Evolutionary conservation across 2,888 invertebrate genomes (phyloP), one percentile per base, ranked within the genome.

Genomic region (Ceriagrion tenellum): DNA sequence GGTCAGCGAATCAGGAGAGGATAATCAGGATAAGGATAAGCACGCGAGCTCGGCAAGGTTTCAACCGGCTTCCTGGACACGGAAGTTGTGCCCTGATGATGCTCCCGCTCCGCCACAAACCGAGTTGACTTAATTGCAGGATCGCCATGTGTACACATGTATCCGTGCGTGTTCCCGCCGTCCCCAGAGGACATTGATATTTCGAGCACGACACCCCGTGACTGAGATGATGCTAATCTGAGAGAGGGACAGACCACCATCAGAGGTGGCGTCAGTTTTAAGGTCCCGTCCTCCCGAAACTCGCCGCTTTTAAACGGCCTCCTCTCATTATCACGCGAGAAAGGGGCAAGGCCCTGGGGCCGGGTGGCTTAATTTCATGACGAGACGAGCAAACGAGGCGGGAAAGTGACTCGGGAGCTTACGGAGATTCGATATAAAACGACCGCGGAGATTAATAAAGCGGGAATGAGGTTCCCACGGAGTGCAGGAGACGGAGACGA

Each of bases 381-480:
- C 23, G 69, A n/a, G 69, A 26, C 69, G 10, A 69, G 23, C 69
- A 69, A 69, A 69, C 69, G 69, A 69, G 69, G 10, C 69, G 69
- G 8, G 69, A 69, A 69, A 69, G 69, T n/a, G 69, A 69, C 69
- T 69, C 69, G 26, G 3, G n/a, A 10, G 26, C 26, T 26, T n/a
- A 26, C 69, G 69, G 69, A 69, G 69, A 69, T 26, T 6, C 69
- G 69, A 69, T 26, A 69, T n/a, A n/a, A 69, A n/a, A 23, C 47
- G 69, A n/a, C 69, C 69, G n/a, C 12, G 69, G 69, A n/a, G 69
- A 69, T 69, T 69, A 69, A 69, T 69, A 69, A 69, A 69, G 69
- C 69, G n/a, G 69, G 69, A 69, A 26, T 1, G 26, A 69, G 69
- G 69, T 8, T 0, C 8, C 4, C 47, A 47, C 47, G 47, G 69